Evolutionary conservation across 2,797 vertebrate genomes (phyloP).

Genomic region (Hipposideros larvatus): DNA sequence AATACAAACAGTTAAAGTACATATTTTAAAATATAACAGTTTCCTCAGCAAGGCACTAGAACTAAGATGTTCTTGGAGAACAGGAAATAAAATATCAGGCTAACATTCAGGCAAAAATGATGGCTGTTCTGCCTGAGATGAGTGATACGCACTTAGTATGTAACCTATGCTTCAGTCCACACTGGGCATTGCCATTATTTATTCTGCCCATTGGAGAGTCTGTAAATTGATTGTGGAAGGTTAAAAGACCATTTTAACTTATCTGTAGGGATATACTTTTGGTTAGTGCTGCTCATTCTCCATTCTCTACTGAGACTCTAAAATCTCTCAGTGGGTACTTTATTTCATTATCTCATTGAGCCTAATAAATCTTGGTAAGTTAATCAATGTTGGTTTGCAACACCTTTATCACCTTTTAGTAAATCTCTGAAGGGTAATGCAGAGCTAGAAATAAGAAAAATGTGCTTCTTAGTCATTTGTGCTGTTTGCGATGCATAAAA

Average conservation of each 20-base stretch:
- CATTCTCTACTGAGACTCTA: constrained; percentile 35
- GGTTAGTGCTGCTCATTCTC: constrained; percentile 61
- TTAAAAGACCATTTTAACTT: constrained; percentile 58
- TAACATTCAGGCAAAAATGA: background rate
- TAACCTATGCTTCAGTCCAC: background rate
- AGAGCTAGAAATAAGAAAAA: background rate
- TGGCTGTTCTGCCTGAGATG: background rate
- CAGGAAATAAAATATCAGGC: background rate
- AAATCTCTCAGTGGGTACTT: constrained; percentile 23
- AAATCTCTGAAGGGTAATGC: background rate
- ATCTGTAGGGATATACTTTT: background rate
- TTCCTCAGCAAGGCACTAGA: background rate
- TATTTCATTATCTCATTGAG: constrained; percentile 55
- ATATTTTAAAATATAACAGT: constrained; percentile 39
- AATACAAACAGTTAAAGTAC: background rate
- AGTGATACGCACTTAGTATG: background rate
- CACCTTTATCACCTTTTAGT: background rate
- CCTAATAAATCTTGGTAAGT: background rate
- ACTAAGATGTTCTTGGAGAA: background rate
- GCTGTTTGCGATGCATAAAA: background rate
- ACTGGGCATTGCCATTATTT: background rate
- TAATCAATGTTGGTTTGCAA: constrained; percentile 13
- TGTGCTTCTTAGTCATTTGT: background rate
- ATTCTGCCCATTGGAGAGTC: background rate
- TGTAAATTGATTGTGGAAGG: constrained; percentile 55